These are phyloP conservation scores for Heterotis niloticus DNA, from an alignment of 2,113 vertebrate genomes.

Conservation along the genomic window DNA sequence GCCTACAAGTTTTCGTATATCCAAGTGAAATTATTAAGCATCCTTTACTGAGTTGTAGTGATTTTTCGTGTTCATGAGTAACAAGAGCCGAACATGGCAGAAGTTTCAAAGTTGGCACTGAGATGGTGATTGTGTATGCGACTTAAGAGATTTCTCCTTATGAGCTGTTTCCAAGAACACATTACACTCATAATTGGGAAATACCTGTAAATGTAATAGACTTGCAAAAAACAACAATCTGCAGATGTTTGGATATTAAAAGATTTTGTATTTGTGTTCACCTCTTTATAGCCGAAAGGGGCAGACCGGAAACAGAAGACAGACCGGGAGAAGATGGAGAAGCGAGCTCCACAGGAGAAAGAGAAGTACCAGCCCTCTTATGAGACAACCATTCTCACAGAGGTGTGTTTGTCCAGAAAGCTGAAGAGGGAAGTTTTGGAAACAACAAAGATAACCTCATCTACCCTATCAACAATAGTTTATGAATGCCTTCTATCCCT, in stretches of 20 bases:
- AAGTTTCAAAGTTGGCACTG: too few relatives aligned
- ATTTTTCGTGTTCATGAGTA: too few relatives aligned
- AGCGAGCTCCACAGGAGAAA: constrained; percentile 89
- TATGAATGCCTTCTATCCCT: too few relatives aligned
- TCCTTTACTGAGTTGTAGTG: too few relatives aligned
- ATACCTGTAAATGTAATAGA: too few relatives aligned
- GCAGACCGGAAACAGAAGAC: constrained; percentile 98
- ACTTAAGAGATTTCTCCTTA: too few relatives aligned
- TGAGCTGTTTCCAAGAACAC: too few relatives aligned
- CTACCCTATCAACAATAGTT: background rate
- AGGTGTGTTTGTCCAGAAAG: constrained; percentile 62
- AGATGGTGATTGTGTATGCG: too few relatives aligned
- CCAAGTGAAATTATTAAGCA: too few relatives aligned
- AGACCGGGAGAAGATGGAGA: constrained; percentile 96
- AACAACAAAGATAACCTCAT: background rate
- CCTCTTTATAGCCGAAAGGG: constrained; percentile 80
- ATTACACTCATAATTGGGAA: too few relatives aligned
- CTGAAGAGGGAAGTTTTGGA: background rate
- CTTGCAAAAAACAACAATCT: background rate
- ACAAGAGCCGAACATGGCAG: too few relatives aligned
- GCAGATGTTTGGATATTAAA: background rate
- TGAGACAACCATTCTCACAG: constrained; percentile 93
- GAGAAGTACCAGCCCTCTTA: constrained; percentile 96
- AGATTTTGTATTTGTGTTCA: background rate
- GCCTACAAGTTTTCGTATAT: too few relatives aligned